phyloP scores from a whole-genome alignment of 2,113 vertebrate genomes.

The Catagonus wagneri region DNA sequence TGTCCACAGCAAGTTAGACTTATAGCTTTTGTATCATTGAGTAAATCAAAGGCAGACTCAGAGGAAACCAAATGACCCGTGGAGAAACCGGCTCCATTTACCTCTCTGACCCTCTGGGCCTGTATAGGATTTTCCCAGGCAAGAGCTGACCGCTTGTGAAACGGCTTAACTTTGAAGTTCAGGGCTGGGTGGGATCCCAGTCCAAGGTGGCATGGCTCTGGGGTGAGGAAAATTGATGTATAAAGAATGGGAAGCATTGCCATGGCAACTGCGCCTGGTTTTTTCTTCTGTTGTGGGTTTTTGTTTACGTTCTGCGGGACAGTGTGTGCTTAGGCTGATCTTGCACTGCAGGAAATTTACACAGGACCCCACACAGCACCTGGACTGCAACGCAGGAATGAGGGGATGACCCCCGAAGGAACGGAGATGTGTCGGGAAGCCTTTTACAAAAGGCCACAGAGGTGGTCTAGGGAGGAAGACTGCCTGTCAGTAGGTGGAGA shows the following conservation, averaged over 20 bases:
- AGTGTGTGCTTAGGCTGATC: background rate
- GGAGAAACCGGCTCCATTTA: conserved; percentile 23
- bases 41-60: conserved; percentile 49
- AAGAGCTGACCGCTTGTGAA: conserved; percentile 2
- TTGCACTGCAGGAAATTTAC: background rate
- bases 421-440: background rate
- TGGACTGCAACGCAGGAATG: background rate
- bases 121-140: conserved; percentile 34
- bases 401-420: background rate
- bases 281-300: background rate
- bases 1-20: background rate
- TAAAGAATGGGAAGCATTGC: background rate
- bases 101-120: background rate
- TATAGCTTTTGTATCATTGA: background rate
- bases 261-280: background rate
- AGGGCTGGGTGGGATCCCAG: background rate
- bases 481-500: background rate
- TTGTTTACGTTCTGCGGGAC: background rate
- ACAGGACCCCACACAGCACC: too few species aligned
- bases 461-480: background rate
- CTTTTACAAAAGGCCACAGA: background rate
- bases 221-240: background rate
- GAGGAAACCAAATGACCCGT: conserved; percentile 13
- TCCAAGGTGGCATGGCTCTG: background rate
- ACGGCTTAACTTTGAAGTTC: conserved; percentile 39